Evolutionary conservation across 2,888 invertebrate genomes (phyloP).

Genomic region (Strigamia maritima): DNA sequence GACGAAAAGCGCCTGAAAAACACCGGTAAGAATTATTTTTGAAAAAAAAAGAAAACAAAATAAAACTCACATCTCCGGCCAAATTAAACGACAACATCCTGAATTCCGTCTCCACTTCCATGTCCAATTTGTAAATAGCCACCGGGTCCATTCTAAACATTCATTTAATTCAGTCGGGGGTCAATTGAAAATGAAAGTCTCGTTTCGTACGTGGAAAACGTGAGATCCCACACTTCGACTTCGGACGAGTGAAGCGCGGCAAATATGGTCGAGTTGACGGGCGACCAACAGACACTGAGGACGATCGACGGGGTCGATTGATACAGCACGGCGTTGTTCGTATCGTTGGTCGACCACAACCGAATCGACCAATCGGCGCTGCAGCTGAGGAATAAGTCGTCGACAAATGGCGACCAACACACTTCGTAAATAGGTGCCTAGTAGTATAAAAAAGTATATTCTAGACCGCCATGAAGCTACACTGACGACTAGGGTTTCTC

Average conservation of each 20-base stretch:
- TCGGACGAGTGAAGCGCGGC: not conserved
- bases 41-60: no score
- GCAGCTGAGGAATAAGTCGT: not conserved
- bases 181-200: no score
- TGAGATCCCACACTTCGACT: slow-evolving; percentile 25
- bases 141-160: slow-evolving; percentile 8
- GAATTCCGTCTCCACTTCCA: not conserved
- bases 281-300: not conserved
- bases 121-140: not conserved
- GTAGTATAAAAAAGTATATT: not conserved
- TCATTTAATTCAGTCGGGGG: not conserved
- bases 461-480: no score
- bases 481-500: no score
- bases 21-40: no score
- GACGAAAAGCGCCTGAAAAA: not conserved
- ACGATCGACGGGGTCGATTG: not conserved
- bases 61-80: not conserved
- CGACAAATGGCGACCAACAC: slow-evolving; percentile 10
- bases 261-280: not conserved
- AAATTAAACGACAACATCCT: not conserved
- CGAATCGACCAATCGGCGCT: not conserved
- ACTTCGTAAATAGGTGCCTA: not conserved
- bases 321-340: not conserved
- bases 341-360: not conserved
- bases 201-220: not conserved